phyloP scores from a whole-genome alignment of 2,113 vertebrate genomes.

The Bagarius yarrelli region DNA sequence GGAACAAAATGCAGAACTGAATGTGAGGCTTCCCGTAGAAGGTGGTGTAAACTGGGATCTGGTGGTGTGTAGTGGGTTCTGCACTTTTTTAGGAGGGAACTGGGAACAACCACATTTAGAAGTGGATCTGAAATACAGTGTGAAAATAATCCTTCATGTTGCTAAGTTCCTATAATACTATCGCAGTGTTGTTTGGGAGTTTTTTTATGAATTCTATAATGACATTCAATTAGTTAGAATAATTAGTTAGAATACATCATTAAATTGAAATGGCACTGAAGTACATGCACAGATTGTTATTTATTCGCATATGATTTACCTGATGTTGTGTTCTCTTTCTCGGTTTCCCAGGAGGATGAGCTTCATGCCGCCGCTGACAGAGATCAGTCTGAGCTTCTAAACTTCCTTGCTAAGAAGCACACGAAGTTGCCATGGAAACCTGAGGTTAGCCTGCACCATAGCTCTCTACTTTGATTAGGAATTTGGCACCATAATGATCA shows the following conservation, averaged over 20 bases:
- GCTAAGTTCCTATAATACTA: not conserved
- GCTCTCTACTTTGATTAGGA: slow-evolving; percentile 31
- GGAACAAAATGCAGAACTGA: too few relatives aligned
- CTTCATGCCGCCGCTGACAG: slow-evolving; percentile 56
- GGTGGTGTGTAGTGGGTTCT: too few relatives aligned
- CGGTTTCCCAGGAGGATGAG: slow-evolving; percentile 68
- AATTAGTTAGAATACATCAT: not conserved
- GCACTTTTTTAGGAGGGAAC: too few relatives aligned
- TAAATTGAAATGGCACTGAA: not conserved
- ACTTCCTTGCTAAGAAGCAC: slow-evolving; percentile 68
- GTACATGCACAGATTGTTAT: not conserved
- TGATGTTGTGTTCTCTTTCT: slow-evolving; percentile 7
- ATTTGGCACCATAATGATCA: slow-evolving; percentile 34
- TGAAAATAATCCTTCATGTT: too few relatives aligned
- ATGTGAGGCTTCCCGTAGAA: too few relatives aligned
- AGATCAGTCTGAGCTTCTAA: slow-evolving; percentile 63
- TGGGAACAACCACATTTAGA: too few relatives aligned
- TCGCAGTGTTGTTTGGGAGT: not conserved
- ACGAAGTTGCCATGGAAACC: slow-evolving; percentile 75
- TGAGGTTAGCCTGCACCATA: slow-evolving; percentile 63
- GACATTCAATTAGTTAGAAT: not conserved
- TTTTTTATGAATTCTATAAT: not conserved
- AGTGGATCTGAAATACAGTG: too few relatives aligned
- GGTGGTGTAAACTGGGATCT: too few relatives aligned
- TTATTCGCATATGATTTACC: slow-evolving; percentile 5